Conservation (phyloP, 1,140 invertebrate genomes). For the Bombus polaris region DNA sequence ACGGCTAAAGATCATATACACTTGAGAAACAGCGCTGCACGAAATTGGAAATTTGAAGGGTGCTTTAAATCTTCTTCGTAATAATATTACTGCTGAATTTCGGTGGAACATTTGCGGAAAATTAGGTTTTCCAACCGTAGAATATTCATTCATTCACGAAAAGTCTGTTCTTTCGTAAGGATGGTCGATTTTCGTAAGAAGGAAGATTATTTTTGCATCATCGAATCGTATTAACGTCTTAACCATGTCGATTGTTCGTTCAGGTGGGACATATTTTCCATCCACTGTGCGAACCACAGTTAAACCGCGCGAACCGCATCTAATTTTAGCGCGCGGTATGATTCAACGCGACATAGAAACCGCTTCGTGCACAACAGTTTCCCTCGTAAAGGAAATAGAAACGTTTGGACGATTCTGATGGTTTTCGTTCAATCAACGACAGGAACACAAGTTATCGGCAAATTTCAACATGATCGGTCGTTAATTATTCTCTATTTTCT, state of each 20-base stretch:
- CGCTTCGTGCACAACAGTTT: constrained; percentile 1
- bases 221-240: constrained; percentile 29
- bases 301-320: constrained; percentile 39
- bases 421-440: constrained; percentile 2
- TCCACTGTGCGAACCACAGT: constrained; percentile 2
- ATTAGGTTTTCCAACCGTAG: not conserved
- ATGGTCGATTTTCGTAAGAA: not conserved
- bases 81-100: too few species aligned
- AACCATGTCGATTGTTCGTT: constrained; percentile 16
- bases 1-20: too few species aligned
- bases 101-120: not conserved
- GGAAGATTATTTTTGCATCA: not conserved
- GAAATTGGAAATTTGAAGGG: not conserved
- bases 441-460: not conserved
- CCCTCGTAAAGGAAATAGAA: constrained; percentile 10
- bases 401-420: constrained; percentile 9
- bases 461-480: not conserved
- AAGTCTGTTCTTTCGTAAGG: not conserved
- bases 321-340: constrained; percentile 38
- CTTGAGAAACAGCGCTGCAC: not conserved
- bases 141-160: not conserved
- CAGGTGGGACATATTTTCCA: constrained; percentile 23
- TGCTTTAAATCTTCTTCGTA: not conserved
- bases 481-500: not conserved
- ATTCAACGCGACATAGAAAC: constrained; percentile 19